Evolutionary conservation across 1,140 invertebrate species (phyloP).

Genomic region (Zophobas atratus): DNA sequence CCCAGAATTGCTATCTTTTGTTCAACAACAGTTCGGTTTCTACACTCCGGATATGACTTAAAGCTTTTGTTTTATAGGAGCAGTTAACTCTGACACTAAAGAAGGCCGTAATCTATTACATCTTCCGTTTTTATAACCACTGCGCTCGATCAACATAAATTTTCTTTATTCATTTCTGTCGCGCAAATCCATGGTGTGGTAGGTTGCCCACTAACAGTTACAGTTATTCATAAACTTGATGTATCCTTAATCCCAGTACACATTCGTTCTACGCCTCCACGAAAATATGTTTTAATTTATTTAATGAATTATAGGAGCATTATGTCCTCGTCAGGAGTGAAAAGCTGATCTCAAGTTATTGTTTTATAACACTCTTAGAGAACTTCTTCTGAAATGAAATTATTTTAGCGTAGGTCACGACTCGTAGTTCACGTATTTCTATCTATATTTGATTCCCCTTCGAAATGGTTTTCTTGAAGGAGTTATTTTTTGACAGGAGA

Average conservation of each 20-base stretch:
- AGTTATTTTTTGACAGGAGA: constrained; percentile 41
- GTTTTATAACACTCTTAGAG: constrained; percentile 6
- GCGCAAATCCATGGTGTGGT: too few species aligned
- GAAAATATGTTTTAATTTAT: too few species aligned
- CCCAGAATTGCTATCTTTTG: constrained; percentile 43
- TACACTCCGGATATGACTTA: constrained; percentile 43
- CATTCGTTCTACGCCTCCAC: too few species aligned
- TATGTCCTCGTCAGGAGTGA: background rate
- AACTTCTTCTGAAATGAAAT: constrained; percentile 11
- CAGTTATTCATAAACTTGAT: too few species aligned
- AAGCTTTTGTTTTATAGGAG: constrained; percentile 41
- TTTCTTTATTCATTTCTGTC: background rate
- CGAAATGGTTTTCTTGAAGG: constrained; percentile 36
- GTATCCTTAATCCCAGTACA: too few species aligned
- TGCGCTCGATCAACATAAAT: constrained; percentile 8
- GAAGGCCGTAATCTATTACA: constrained; percentile 33
- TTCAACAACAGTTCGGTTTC: constrained; percentile 46
- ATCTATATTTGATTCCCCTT: constrained; percentile 38
- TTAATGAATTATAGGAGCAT: background rate
- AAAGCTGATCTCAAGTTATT: background rate
- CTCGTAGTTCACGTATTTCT: constrained; percentile 31
- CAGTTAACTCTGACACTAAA: constrained; percentile 32
- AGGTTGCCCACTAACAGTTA: too few species aligned
- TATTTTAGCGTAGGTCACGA: constrained; percentile 32
- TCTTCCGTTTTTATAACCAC: constrained; percentile 16